Evolutionary conservation across 1,140 invertebrate species (phyloP), one percentile per base, ranked within the genome.

Genomic region (Subanguina moxae): DNA sequence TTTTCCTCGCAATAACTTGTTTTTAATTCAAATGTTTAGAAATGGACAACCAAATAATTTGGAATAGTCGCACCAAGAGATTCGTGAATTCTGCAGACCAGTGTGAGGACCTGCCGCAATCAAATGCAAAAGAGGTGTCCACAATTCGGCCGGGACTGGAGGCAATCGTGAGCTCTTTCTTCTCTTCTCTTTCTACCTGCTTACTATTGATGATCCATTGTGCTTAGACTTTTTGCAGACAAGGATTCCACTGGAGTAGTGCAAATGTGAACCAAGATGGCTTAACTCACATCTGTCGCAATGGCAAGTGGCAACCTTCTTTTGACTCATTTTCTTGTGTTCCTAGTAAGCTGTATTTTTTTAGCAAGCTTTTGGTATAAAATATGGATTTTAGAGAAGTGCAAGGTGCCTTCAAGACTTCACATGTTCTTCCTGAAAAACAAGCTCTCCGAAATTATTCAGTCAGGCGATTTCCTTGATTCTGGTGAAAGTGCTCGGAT

Each of bases 21-120:
- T 38, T 38, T 38, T 38, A 3, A 38, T 38, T 38, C 3, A 38
- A 3, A 38, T 38, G 32, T 38, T 38, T 38, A 38, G 32, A 38
- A 9, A 65, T 76, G 59, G 74, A 76, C n/a, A 76, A 76, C 13
- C 62, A 70, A 70, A 76, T 76, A 46, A 56, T 70, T 11, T 76
- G 74, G 74, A 74, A 52, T 15, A 52, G 57, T 63, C 58, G 69
- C 17, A 66, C 23, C 11, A 68, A 66, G 62, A 52, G 72, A 28
- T 21, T 19, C 21, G 1, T 21, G 21, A 13, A 56, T 56, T 7
- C 48, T 52, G 3, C 48, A 7, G 48, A 52, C 8, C 3, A 52
- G 3, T 52, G 48, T 52, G 23, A 52, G 8, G n/a, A 52, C 15
- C 23, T 15, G 8, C 27, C 28, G n/a, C n/a, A n/a, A 61, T 19